Percentiles rank a stretch among this genome's conserved stretches.
phyloP scores from a whole-genome alignment of 2,888 invertebrate genomes.

The Drosophila kokeensis region DNA sequence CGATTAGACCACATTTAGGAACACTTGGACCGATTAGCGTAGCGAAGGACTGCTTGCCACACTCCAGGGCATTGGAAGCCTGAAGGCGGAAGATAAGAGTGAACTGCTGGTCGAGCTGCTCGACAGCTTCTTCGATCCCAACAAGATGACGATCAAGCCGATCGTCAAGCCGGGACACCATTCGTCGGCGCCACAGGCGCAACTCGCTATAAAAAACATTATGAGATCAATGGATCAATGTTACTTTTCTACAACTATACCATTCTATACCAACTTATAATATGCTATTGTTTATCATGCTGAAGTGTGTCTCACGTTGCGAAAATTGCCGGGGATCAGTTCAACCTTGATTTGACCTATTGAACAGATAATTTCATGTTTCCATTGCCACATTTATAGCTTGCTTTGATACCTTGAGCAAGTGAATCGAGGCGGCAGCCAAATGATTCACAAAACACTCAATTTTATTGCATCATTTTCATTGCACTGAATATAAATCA shows the following conservation, averaged over 20 bases:
- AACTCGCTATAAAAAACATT: conserved; percentile 14
- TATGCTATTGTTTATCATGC: not conserved
- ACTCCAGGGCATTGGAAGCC: conserved; percentile 86
- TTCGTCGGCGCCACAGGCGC: conserved; percentile 72
- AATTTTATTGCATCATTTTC: not conserved
- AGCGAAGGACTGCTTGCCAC: conserved; percentile 87
- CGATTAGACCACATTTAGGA: conserved; percentile 89
- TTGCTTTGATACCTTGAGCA: no score
- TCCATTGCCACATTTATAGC: not conserved
- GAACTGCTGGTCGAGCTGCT: conserved; percentile 90
- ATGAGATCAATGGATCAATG: no score
- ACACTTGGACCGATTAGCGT: conserved; percentile 84
- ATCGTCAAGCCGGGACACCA: conserved; percentile 71
- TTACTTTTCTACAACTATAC: not conserved
- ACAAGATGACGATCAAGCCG: conserved; percentile 83
- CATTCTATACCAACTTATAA: not conserved
- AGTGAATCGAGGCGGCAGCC: not conserved
- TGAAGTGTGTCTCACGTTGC: not conserved
- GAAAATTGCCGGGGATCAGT: not conserved
- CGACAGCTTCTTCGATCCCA: conserved; percentile 92
- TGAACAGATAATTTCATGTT: not conserved
- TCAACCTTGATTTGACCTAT: not conserved
- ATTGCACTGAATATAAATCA: not conserved
- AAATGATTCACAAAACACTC: not conserved
- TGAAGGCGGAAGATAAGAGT: conserved; percentile 89